Percentiles rank a stretch among this genome's conserved stretches.
Conservation (phyloP, 2,113 vertebrate species). For the Lampris incognitus region DNA sequence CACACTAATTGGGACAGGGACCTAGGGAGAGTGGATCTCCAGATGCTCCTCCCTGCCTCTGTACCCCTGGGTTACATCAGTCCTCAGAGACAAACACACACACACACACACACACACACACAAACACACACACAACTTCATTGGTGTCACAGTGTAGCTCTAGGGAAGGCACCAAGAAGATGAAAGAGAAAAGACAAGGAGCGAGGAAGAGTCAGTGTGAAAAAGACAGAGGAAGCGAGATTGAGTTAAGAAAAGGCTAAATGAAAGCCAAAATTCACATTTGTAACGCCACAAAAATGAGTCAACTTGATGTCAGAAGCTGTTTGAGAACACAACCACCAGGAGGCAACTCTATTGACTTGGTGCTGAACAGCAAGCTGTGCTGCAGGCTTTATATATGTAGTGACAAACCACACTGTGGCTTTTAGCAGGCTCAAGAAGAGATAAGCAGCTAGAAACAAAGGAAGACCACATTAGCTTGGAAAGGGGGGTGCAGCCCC, state of each 20-base stretch:
- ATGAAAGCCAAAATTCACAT: conserved; percentile 48
- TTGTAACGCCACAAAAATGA: conserved; percentile 30
- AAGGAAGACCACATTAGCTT: no score
- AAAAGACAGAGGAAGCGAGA: conserved; percentile 8
- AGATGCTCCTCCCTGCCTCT: conserved; percentile 67
- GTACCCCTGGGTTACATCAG: conserved; percentile 63
- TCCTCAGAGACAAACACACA: conserved; percentile 54
- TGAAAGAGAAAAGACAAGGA: background rate
- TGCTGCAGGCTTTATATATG: conserved; percentile 1
- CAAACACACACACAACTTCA: conserved; percentile 2
- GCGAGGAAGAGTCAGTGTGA: background rate
- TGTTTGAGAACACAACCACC: conserved; percentile 37
- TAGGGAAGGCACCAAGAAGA: background rate
- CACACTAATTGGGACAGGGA: conserved; percentile 72
- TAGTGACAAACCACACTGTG: conserved; percentile 2
- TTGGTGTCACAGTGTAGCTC: conserved; percentile 6
- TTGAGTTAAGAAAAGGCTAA: conserved; percentile 35
- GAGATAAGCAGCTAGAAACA: background rate
- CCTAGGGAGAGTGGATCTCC: conserved; percentile 71
- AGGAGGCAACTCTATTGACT: conserved; percentile 9
- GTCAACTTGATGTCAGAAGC: conserved; percentile 39
- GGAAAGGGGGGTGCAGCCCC: no score
- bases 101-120: background rate
- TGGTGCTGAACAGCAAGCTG: conserved; percentile 34
- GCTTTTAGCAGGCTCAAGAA: background rate